These are phyloP conservation scores for Phalanger gymnotis DNA, from an alignment of 2,797 vertebrate species.

Conservation along the genomic window DNA sequence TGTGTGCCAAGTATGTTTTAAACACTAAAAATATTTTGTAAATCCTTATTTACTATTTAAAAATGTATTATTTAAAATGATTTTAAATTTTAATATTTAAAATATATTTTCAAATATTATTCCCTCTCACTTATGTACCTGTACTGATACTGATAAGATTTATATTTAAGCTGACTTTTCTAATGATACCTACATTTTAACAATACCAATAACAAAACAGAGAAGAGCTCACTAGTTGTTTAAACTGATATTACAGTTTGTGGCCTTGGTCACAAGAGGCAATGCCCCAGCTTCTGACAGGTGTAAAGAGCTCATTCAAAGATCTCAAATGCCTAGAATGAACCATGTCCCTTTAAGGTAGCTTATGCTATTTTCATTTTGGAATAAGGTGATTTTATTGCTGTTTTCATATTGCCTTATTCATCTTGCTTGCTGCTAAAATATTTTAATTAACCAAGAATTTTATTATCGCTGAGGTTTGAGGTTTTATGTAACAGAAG, in stretches of 20 bases:
- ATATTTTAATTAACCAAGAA: conserved; percentile 14
- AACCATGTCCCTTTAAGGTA: background rate
- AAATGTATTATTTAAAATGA: background rate
- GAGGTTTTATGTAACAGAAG: background rate
- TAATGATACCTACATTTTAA: background rate
- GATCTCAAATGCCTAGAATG: background rate
- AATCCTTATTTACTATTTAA: background rate
- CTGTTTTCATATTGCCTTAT: background rate
- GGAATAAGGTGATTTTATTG: background rate
- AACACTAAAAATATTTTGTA: background rate
- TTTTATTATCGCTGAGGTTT: conserved; percentile 10
- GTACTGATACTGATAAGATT: background rate
- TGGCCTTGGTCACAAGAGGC: background rate
- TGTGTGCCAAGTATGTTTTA: background rate
- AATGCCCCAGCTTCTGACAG: background rate
- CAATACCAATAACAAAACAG: too few relatives aligned
- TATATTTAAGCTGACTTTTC: background rate
- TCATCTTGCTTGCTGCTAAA: conserved; percentile 16
- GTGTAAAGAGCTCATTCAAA: background rate
- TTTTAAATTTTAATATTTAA: background rate
- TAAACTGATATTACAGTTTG: background rate
- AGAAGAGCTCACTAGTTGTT: background rate
- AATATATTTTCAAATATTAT: background rate
- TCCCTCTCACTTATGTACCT: background rate
- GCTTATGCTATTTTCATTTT: background rate